Base-by-base conservation (phyloP, 2,888 invertebrate species). In the Sisyra terminalis region DNA sequence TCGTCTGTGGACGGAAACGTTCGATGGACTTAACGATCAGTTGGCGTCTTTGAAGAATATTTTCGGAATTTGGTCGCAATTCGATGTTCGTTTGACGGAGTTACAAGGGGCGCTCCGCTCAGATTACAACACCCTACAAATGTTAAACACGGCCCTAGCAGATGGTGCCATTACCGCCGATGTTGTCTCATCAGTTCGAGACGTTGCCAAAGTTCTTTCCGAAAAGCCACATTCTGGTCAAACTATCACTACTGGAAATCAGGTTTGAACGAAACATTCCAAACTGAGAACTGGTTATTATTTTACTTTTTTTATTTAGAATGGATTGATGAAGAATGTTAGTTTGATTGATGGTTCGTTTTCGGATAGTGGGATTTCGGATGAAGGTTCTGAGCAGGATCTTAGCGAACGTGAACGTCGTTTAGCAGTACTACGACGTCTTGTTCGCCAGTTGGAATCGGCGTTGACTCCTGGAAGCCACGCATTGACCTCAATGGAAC, bases 291-390 rank as follows among this genome's bases (percentile, higher is more conserved):
- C n/a, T n/a, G n/a, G n/a, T n/a, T n/a, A n/a, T n/a, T n/a, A n/a
- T n/a, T 24, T 24, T 7, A 5, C 7, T 24, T 24, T 24, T 24
- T 24, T 24, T 24, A 5, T 24, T 24, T 24, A 24, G 14, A 35
- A 15, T 11, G 14, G 34, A 15, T 13, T 35, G 35, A 15, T 35
- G 35, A 8, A 13, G 16, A 35, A 15, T 24, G 24, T 24, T 24
- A 24, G 24, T 24, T 13, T 16, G 13, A 13, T 39, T 18, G 39
- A 40, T 29, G 43, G 37, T 3, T 43, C 43, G 52, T 78, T 78
- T 46, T 81, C 81, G 0, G 81, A 82, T 65, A 79, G 79, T 24
- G 82, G 82, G n/a, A 81, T 82, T 51, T 81, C 80, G 7, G 82
- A 82, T 57, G 80, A 80, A 45, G 81, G 81, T 53, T 79, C 55